Conservation (phyloP, 2,888 invertebrate species). For the Pyrrhia umbra region DNA sequence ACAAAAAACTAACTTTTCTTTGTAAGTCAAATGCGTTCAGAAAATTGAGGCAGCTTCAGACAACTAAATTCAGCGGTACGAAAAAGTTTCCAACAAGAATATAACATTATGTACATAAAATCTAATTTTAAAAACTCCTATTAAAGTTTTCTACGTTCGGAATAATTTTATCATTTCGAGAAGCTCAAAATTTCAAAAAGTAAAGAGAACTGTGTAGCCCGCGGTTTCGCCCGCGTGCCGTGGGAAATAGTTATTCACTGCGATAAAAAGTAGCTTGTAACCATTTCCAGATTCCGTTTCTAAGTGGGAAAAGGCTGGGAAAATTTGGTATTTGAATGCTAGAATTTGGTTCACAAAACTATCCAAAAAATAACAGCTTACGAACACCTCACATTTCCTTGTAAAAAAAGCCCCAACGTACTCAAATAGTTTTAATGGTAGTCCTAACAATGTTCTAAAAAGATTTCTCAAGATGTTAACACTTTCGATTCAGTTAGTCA, state of each 20-base stretch:
- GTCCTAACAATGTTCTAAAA: constrained; percentile 61
- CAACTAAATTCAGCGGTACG: constrained; percentile 36
- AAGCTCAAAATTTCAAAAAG: constrained; percentile 16
- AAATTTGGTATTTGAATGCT: neutral
- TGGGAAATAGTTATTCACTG: no score
- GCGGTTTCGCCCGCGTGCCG: no score
- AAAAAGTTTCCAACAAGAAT: constrained; percentile 46
- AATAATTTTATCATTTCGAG: constrained; percentile 45
- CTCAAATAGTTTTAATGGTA: constrained; percentile 58
- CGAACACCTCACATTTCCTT: neutral
- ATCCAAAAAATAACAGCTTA: neutral
- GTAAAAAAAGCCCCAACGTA: constrained; percentile 20
- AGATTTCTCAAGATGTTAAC: constrained; percentile 70
- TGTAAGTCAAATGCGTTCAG: constrained; percentile 47
- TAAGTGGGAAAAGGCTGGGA: neutral
- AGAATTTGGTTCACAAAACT: neutral
- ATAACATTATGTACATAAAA: constrained; percentile 43
- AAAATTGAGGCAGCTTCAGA: constrained; percentile 35
- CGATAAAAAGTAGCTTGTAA: no score
- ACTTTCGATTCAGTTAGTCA: constrained; percentile 73
- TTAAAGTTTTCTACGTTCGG: constrained; percentile 38
- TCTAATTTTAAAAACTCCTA: constrained; percentile 44
- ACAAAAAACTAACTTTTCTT: constrained; percentile 52
- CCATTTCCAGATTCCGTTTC: neutral
- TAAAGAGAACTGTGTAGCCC: neutral